Evolutionary conservation across 2,888 invertebrate genomes (phyloP).

Genomic region (Stenurella melanura): DNA sequence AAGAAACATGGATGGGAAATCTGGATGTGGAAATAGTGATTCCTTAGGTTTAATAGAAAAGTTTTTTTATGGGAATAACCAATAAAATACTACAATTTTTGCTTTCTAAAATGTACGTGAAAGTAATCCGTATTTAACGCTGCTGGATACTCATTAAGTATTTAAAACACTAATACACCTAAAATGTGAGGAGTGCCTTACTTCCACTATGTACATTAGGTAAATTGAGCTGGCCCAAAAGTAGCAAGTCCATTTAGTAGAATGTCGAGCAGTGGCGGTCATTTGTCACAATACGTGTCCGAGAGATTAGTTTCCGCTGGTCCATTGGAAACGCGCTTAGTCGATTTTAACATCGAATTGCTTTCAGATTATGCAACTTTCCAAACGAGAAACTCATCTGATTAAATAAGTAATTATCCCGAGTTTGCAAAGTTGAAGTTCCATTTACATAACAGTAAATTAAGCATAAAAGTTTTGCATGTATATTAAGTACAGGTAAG

Average conservation of each 20-base stretch:
- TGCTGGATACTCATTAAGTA: too few relatives aligned
- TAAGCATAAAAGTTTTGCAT: not conserved
- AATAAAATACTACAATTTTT: too few relatives aligned
- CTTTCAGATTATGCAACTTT: slow-evolving; percentile 60
- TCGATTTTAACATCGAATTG: slow-evolving; percentile 57
- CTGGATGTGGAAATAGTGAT: too few relatives aligned
- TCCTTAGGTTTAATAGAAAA: too few relatives aligned
- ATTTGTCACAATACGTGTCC: slow-evolving; percentile 21
- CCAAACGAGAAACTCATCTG: slow-evolving; percentile 56
- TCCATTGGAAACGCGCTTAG: slow-evolving; percentile 48
- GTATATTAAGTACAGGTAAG: not conserved
- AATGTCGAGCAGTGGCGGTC: not conserved
- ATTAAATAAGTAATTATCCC: slow-evolving; percentile 50
- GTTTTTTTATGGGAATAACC: too few relatives aligned
- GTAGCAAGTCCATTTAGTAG: not conserved
- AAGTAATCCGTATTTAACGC: too few relatives aligned
- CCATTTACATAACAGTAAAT: slow-evolving; percentile 40
- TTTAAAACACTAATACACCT: not conserved
- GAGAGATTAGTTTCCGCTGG: slow-evolving; percentile 44
- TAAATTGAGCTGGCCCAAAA: not conserved
- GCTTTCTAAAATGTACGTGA: too few relatives aligned
- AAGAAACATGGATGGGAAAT: too few relatives aligned
- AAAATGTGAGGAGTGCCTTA: not conserved
- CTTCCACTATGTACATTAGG: not conserved
- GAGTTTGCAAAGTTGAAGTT: slow-evolving; percentile 44